Conservation (phyloP, 2,797 vertebrate genomes). For the Galagoides demidoff region DNA sequence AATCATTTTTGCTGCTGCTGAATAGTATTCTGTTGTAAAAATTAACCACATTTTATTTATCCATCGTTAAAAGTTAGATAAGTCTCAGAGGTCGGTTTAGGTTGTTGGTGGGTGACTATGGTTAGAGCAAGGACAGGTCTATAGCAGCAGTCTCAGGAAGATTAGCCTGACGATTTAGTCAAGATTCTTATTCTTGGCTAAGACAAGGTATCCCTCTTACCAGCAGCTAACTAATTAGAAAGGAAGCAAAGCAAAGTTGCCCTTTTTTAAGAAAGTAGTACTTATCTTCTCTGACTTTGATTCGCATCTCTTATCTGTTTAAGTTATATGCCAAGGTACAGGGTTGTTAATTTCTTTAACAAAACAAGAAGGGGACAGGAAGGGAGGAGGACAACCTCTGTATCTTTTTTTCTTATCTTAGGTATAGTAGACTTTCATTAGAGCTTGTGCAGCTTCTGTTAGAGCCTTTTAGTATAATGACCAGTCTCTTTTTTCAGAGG, state of each 20-base stretch:
- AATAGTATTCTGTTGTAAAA: not conserved
- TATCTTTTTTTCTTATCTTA: not conserved
- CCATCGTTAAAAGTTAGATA: not conserved
- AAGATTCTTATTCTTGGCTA: not conserved
- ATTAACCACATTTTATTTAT: not conserved
- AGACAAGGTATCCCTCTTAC: constrained; percentile 35
- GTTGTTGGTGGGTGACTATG: not conserved
- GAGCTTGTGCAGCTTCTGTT: not conserved
- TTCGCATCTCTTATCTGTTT: constrained; percentile 42
- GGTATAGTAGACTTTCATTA: not conserved
- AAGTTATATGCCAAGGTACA: not conserved
- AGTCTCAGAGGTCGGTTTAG: not conserved
- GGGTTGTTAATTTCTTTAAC: constrained; percentile 49
- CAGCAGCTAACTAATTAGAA: constrained; percentile 34
- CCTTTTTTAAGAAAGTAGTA: not conserved
- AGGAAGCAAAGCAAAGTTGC: constrained; percentile 33
- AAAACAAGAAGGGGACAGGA: not conserved
- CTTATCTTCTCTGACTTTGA: constrained; percentile 15
- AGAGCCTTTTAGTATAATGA: constrained; percentile 23
- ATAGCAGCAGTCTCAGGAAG: not conserved
- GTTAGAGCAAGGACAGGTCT: not conserved
- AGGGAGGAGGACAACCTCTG: too few relatives aligned
- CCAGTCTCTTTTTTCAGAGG: constrained; percentile 39
- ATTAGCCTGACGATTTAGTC: not conserved
- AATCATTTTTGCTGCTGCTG: not conserved